Base-by-base conservation (phyloP, 2,113 vertebrate genomes). In the Alligator sinensis region DNA sequence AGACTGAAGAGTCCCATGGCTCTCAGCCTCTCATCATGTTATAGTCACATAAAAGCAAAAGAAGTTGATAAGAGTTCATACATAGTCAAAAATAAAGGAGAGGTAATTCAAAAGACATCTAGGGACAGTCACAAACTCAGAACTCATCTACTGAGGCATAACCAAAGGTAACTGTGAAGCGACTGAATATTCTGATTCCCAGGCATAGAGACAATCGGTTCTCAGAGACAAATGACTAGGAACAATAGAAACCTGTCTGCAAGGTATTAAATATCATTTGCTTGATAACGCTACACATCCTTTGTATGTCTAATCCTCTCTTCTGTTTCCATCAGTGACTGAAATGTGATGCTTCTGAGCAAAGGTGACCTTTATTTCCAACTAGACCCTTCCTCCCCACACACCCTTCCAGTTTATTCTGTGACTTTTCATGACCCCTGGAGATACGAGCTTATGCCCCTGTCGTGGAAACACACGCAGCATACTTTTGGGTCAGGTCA, bases 301-400 rank as follows among this genome's bases (percentile, higher is more conserved):
- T 28, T 58, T 28, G 24, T 63, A 63, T 3, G n/a, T 54, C 82
- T 21, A 88, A 34, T 22, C 55, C 27, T 5, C 22, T 17, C 58
- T 94, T 60, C 68, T 87, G 76, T 47, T 34, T 85, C 86, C 34
- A 62, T 4, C 74, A 63, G 68, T 24, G 86, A 62, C 92, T 86
- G 88, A 38, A 60, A 59, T 8, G 0, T 1, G 2, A 25, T 55
- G 30, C 60, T 87, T 88, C 82, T 68, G 63, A 89, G 74, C 80
- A 95, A 38, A 95, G 90, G 77, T 91, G 86, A 94, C 90, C 94
- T 87, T 82, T 82, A 55, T 14, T 61, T 91, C n/a, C 60, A 88
- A 68, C 38, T 66, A 6, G 17, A 75, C 66, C 88, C 77, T 82
- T 66, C 60, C 70, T 9, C n/a, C 12, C 68, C 72, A 27, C 91